Evolutionary conservation across 2,113 vertebrate genomes (phyloP).

Genomic region (Rutilus rutilus): DNA sequence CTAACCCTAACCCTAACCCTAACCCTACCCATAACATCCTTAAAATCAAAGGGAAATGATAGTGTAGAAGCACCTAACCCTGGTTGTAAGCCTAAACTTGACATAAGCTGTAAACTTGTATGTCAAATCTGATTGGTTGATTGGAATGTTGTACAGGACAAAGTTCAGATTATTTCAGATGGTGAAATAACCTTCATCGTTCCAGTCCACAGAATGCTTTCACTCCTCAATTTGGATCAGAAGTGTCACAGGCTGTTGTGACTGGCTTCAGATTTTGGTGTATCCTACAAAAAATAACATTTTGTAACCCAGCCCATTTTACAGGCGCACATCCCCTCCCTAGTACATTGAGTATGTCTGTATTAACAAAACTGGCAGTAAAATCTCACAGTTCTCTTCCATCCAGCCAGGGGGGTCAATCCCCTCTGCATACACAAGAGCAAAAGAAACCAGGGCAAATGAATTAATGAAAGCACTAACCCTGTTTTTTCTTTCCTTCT

Average conservation of each 20-base stretch:
- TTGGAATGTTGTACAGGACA: no score
- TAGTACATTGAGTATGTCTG: neutral
- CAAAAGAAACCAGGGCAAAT: constrained; percentile 51
- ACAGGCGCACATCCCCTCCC: neutral
- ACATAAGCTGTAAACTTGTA: no score
- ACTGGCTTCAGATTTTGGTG: constrained; percentile 15
- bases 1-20: no score
- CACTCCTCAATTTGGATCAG: neutral
- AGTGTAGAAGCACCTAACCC: no score
- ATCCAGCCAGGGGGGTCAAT: constrained; percentile 29
- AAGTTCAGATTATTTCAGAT: no score
- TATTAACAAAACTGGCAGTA: constrained; percentile 41
- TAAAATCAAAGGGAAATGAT: no score
- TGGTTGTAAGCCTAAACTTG: no score
- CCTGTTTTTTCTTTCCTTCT: constrained; percentile 38
- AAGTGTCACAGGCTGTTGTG: neutral
- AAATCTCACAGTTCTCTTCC: constrained; percentile 39
- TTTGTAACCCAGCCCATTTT: neutral
- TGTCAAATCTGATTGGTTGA: no score
- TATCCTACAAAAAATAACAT: neutral
- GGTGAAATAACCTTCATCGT: neutral
- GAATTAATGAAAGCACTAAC: constrained; percentile 52
- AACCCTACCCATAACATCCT: no score
- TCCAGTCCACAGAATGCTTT: neutral
- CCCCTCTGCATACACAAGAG: constrained; percentile 45